Evolutionary conservation across 2,113 vertebrate species (phyloP).

Genomic region (rat (Rattus norvegicus)): DNA sequence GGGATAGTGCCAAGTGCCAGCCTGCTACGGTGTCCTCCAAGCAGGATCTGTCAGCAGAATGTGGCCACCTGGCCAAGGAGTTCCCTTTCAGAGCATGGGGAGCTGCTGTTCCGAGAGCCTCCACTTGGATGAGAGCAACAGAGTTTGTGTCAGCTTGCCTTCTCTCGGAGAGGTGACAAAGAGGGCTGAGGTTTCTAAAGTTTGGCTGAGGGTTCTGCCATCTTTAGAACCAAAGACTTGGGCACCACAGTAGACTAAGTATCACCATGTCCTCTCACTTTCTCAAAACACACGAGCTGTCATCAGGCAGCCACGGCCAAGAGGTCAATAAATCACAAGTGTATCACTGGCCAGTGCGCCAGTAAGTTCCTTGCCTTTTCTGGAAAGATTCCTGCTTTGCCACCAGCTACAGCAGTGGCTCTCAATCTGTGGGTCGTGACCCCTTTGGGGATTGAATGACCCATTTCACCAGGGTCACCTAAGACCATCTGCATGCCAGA

Average conservation of each 20-base stretch:
- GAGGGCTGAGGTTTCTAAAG: neutral
- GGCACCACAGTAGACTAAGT: neutral
- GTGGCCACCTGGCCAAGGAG: constrained; percentile 1
- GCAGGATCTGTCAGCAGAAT: neutral
- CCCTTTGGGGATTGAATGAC: neutral
- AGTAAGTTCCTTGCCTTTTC: neutral
- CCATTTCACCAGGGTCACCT: neutral
- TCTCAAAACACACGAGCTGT: neutral
- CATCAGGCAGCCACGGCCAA: neutral
- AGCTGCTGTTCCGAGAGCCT: neutral
- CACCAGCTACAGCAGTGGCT: neutral
- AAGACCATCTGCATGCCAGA: no score
- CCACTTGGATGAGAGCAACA: neutral
- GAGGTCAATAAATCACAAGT: neutral
- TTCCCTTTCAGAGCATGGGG: neutral
- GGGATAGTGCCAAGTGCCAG: neutral
- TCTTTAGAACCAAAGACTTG: accelerated
- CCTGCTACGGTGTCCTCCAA: neutral
- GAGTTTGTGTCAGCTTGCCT: constrained; percentile 1
- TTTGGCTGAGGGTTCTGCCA: neutral
- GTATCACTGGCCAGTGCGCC: neutral
- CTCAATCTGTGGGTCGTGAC: neutral
- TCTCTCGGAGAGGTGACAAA: neutral
- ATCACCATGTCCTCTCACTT: neutral
- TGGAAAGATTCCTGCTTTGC: neutral